Evolutionary conservation across 2,888 invertebrate species (phyloP).

Genomic region (Epinotia brunnichana): DNA sequence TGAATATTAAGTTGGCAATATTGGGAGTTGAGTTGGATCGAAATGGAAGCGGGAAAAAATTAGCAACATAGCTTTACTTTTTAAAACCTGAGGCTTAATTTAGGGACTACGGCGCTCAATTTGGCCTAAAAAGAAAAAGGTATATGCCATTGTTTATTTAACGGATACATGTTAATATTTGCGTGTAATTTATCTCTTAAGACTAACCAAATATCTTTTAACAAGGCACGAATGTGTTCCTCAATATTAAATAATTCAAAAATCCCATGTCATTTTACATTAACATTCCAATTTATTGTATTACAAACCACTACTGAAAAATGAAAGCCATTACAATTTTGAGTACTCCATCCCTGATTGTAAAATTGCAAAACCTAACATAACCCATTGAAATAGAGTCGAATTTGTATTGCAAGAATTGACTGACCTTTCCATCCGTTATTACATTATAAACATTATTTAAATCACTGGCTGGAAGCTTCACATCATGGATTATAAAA

Average conservation of each 20-base stretch:
- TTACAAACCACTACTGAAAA: background rate
- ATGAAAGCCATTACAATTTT: background rate
- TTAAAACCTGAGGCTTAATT: background rate
- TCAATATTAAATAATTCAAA: background rate
- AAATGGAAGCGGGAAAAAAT: background rate
- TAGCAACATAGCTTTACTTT: background rate
- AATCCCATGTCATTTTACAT: background rate
- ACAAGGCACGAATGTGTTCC: conserved; percentile 39
- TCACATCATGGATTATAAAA: background rate
- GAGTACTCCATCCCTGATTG: background rate
- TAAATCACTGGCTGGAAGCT: conserved; percentile 27
- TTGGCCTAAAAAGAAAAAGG: background rate
- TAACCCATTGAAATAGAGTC: background rate
- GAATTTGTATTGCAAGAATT: background rate
- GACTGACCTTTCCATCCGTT: background rate
- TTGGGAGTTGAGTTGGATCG: conserved; percentile 7
- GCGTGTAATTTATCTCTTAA: conserved; percentile 31
- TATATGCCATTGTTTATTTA: background rate
- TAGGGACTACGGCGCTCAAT: background rate
- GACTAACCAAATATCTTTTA: conserved; percentile 18
- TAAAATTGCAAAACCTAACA: background rate
- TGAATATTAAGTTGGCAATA: conserved; percentile 27
- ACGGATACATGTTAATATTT: conserved; percentile 1
- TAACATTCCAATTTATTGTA: conserved; percentile 23
- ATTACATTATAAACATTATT: background rate